Conservation (phyloP, 92 coral and sea anemone species). For the Siderastrea siderea region DNA sequence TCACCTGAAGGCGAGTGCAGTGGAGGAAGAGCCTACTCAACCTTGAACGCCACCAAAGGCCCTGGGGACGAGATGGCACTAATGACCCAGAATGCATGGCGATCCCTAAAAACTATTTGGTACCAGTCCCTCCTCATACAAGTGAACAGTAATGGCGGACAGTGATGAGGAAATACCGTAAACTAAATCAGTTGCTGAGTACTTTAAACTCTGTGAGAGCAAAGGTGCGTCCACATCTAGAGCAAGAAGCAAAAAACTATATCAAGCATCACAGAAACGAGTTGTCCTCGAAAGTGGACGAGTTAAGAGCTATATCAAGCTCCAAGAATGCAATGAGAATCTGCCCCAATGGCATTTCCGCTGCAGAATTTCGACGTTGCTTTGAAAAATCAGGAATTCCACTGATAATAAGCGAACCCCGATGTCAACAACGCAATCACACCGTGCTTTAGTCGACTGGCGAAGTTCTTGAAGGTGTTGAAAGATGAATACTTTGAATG, state of each 20-base stretch:
- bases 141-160: constrained; percentile 31
- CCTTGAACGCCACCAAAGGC: too few relatives aligned
- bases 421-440: background rate
- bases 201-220: background rate
- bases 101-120: background rate
- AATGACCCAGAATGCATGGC: too few relatives aligned
- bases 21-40: too few relatives aligned
- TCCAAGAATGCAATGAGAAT: background rate
- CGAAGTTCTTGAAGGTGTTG: constrained; percentile 22
- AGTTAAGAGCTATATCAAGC: background rate
- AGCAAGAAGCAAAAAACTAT: background rate
- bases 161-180: constrained; percentile 20
- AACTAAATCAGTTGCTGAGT: background rate
- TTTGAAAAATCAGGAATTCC: constrained; percentile 29
- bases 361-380: constrained; percentile 7
- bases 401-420: constrained; percentile 11
- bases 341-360: background rate
- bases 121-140: background rate
- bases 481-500: constrained; percentile 23
- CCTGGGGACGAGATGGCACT: too few relatives aligned
- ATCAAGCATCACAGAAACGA: background rate
- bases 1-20: too few relatives aligned
- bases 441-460: background rate
- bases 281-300: background rate
- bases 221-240: constrained; percentile 26